Percentiles rank a stretch among this genome's conserved stretches.
Evolutionary conservation across 2,797 vertebrate species (phyloP).

Genomic region (Melanitta fusca): DNA sequence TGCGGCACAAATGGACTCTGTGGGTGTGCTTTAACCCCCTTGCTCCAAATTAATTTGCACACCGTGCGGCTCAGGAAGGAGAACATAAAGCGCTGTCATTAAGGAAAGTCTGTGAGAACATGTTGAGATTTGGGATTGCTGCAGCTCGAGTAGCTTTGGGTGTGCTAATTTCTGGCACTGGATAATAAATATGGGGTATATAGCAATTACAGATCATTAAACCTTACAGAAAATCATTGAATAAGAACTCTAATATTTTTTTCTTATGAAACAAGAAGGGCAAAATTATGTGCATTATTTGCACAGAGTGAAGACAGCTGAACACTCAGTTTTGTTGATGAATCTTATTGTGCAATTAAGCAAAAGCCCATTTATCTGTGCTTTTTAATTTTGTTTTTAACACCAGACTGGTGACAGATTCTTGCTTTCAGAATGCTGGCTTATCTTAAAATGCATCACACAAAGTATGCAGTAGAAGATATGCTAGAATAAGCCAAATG

Average conservation of each 20-base stretch:
- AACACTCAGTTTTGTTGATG: not conserved
- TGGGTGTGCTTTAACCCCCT: not conserved
- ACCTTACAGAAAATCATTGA: not conserved
- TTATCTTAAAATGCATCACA: not conserved
- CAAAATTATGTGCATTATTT: not conserved
- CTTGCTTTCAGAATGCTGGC: not conserved
- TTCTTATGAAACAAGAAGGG: not conserved
- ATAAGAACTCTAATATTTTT: slow-evolving; percentile 2
- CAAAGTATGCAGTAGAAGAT: not conserved
- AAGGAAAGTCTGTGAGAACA: not conserved
- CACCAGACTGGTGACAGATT: not conserved
- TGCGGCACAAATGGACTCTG: not conserved
- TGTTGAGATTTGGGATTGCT: not conserved
- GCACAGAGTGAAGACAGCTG: not conserved
- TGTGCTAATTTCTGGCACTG: not conserved
- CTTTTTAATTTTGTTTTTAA: not conserved
- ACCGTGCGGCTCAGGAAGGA: not conserved
- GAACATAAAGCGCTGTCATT: not conserved
- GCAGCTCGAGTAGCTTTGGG: not conserved
- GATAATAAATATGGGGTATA: not conserved
- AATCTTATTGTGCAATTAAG: not conserved
- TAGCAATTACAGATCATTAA: not conserved
- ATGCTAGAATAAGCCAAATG: not conserved
- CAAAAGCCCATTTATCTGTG: not conserved
- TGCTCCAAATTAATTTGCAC: slow-evolving; percentile 37